Conservation (phyloP, 2,113 vertebrate species). For the Corapipo altera region DNA sequence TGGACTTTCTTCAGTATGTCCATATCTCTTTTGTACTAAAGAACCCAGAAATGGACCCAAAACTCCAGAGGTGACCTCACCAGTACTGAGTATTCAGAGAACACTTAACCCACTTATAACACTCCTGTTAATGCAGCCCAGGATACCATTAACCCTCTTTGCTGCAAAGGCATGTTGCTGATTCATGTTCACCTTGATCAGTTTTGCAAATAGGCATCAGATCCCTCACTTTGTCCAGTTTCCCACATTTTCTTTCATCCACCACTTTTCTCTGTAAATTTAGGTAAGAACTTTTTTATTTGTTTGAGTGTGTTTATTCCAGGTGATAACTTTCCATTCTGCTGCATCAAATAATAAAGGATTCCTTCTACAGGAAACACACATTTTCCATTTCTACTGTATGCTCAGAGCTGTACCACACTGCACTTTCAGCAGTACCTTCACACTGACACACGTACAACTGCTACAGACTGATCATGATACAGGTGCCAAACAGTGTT, state of each 20-base stretch:
- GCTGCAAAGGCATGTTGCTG: neutral
- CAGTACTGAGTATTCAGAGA: neutral
- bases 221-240: neutral
- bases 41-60: neutral
- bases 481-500: neutral
- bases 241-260: neutral
- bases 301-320: neutral
- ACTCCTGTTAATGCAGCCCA: neutral
- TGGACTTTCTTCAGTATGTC: neutral
- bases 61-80: neutral
- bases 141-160: neutral
- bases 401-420: neutral
- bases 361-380: neutral
- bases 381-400: neutral
- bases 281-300: neutral
- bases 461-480: neutral
- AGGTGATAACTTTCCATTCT: neutral
- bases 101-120: fast-evolving
- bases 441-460: neutral
- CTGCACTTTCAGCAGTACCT: neutral
- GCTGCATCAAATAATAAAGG: neutral
- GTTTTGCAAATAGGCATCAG: neutral
- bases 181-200: neutral
- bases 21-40: neutral
- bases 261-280: neutral